Conservation (phyloP, 92 coral and sea anemone species). For the Bergia sp. region DNA sequence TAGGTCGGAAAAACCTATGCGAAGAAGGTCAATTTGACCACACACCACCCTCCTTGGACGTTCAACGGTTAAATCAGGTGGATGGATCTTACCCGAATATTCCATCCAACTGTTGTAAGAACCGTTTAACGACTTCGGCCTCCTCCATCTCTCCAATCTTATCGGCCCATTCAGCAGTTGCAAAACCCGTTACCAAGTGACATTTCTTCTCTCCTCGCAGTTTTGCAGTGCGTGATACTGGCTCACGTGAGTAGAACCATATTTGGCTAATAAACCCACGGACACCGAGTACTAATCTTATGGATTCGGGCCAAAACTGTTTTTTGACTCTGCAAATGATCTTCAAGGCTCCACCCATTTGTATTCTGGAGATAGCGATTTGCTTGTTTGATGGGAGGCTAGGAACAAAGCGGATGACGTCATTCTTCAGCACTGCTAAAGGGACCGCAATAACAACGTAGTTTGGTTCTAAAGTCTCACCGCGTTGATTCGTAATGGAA, state of each 20-base stretch:
- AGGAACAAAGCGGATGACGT: slow-evolving; percentile 81
- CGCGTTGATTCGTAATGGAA: slow-evolving; percentile 66
- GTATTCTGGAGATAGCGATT: slow-evolving; percentile 73
- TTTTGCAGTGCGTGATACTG: slow-evolving; percentile 39
- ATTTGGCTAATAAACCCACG: slow-evolving; percentile 69
- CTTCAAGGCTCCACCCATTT: slow-evolving; percentile 85
- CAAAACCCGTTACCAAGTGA: slow-evolving; percentile 88
- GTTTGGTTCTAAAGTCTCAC: slow-evolving; percentile 55
- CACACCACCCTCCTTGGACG: too few species aligned
- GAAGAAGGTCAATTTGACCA: too few species aligned
- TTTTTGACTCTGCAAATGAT: slow-evolving; percentile 83
- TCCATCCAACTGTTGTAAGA: slow-evolving; percentile 79
- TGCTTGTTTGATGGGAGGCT: slow-evolving; percentile 70
- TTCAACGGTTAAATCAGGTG: too few species aligned
- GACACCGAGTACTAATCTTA: not conserved
- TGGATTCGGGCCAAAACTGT: slow-evolving; percentile 79
- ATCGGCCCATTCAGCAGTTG: slow-evolving; percentile 84
- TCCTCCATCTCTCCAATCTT: slow-evolving; percentile 70
- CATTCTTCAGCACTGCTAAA: slow-evolving; percentile 80
- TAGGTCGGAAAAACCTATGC: too few species aligned
- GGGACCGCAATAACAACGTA: slow-evolving; percentile 85
- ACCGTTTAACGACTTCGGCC: slow-evolving; percentile 66
- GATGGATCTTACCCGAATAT: slow-evolving; percentile 73
- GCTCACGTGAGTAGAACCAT: slow-evolving; percentile 90
- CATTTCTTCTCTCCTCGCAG: slow-evolving; percentile 68